Evolutionary conservation across 64 coral and sea anemone genomes (phyloP).

Genomic region (Dendronephthya gigantea): DNA sequence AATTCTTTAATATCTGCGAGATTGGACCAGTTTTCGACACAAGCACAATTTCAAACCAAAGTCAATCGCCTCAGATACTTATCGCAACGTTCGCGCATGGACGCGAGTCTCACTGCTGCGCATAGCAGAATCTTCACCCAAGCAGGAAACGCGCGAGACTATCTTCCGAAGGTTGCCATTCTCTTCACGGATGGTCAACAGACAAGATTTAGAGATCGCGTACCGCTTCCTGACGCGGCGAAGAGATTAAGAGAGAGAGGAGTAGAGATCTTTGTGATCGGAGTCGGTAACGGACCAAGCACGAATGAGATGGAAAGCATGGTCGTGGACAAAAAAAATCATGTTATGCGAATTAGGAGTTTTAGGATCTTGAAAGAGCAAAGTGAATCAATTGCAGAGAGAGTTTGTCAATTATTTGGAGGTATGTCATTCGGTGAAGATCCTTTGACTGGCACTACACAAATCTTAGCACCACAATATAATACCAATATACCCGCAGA

Average conservation of each 20-base stretch:
- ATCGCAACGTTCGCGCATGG: not conserved
- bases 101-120: not conserved
- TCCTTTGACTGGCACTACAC: not conserved
- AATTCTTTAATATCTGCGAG: not conserved
- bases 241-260: not conserved
- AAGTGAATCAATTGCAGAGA: not conserved
- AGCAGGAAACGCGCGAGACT: not conserved
- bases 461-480: no score
- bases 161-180: not conserved
- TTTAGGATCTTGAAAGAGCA: not conserved
- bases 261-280: not conserved
- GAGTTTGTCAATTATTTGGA: not conserved
- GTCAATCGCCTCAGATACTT: not conserved
- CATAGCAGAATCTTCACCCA: not conserved
- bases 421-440: not conserved
- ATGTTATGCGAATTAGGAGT: not conserved
- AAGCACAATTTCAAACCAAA: not conserved
- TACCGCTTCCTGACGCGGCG: not conserved
- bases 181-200: not conserved
- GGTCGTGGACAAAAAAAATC: not conserved
- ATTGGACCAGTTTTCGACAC: not conserved
- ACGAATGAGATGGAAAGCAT: not conserved
- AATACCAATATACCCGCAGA: no score
- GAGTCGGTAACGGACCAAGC: not conserved
- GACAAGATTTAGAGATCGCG: not conserved